Evolutionary conservation across 2,113 vertebrate genomes (phyloP), one percentile per base, ranked within the genome.

Genomic region (Bombycilla garrulus): DNA sequence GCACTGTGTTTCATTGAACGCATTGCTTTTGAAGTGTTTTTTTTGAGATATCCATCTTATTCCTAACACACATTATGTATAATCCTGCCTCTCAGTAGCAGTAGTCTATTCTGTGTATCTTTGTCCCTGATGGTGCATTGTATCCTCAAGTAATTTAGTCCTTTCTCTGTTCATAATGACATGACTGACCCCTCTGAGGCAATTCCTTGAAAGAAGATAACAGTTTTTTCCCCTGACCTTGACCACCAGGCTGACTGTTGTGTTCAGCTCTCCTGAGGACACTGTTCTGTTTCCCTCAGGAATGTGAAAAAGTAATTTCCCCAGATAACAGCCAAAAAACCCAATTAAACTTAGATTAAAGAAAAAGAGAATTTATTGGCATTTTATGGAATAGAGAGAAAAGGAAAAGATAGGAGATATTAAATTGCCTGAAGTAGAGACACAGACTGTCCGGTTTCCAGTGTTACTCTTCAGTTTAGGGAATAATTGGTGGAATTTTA

Each of bases 341-440:
- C 70, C 90, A 97, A 96, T 97, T 97, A 96, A 95, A 80, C 81
- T 88, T 91, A 96, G 93, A 97, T 97, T 94, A 96, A 96, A 96
- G 96, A 95, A 96, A 95, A 95, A 57, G 56, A 79, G 93, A 88
- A 93, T 97, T 97, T 96, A 94, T 91, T 96, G 88, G 25, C 7
- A 12, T 91, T 95, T 95, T 93, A 84, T 89, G 44, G 88, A 94
- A 73, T 74, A 82, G 78, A 82, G 74, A 82, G 70, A 85, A 89
- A 95, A 95, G 45, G 71, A 94, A 90, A 90, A 92, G 77, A 93
- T 93, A 51, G 69, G 48, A 79, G 90, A 91, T 96, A 94, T 26
- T 94, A 96, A 96, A 95, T 87, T 90, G 88, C 96, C 96, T n/a
- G 45, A 94, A 96, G 94, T 92, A 57, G 62, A 81, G 76, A 66